phyloP scores from a whole-genome alignment of 2,113 vertebrate genomes.

The Ammodramus savannarum region DNA sequence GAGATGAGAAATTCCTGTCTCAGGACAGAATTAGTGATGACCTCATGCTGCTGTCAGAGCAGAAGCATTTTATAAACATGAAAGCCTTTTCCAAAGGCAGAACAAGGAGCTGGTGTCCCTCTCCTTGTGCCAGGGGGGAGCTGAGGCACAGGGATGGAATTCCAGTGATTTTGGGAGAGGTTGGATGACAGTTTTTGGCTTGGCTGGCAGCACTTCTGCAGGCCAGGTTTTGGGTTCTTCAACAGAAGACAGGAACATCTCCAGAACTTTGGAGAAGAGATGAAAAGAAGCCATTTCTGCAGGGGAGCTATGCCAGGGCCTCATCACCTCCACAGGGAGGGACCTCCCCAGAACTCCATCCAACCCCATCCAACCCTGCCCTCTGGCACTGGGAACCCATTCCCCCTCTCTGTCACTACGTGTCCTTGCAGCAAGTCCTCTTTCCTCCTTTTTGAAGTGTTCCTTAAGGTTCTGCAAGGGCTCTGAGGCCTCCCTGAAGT shows the following conservation, averaged over 20 bases:
- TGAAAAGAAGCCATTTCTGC: neutral
- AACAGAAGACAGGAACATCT: neutral
- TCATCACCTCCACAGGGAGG: neutral
- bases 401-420: neutral
- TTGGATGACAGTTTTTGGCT: neutral
- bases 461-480: neutral
- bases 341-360: neutral
- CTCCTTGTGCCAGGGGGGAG: neutral
- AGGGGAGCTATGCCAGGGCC: neutral
- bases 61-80: neutral
- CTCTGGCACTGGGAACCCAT: neutral
- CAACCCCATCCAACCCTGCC: neutral
- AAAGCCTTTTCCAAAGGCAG: neutral
- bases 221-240: neutral
- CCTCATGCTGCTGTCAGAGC: neutral
- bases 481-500: neutral
- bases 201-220: neutral
- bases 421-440: neutral
- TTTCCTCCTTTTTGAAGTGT: fast-evolving
- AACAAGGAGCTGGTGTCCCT: neutral
- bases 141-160: neutral
- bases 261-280: neutral
- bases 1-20: neutral
- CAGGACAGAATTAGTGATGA: neutral
- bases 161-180: neutral